Conservation (phyloP, 2,888 invertebrate genomes). For the Tridacna gigas region DNA sequence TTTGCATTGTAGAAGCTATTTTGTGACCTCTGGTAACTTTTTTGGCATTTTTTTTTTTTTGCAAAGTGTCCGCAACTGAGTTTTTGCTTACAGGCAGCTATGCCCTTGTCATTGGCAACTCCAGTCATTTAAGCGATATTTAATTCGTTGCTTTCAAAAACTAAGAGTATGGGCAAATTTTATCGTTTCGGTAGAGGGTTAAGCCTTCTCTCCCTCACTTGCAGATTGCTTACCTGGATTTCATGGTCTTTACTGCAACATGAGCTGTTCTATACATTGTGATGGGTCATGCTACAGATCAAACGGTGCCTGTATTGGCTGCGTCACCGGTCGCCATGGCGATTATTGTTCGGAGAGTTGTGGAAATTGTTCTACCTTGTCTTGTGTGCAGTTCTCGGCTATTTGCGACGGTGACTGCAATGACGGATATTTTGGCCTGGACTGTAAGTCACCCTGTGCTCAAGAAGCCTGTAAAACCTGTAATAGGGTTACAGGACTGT, state of each 20-base stretch:
- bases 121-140: no score
- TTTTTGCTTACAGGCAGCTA: no score
- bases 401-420: slow-evolving; percentile 42
- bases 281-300: slow-evolving; percentile 35
- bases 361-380: slow-evolving; percentile 15
- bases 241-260: slow-evolving; percentile 13
- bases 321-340: slow-evolving; percentile 39
- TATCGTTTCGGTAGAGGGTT: no score
- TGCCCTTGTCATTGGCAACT: no score
- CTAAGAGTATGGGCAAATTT: no score
- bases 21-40: no score
- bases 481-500: slow-evolving; percentile 31
- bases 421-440: slow-evolving; percentile 33
- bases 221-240: slow-evolving; percentile 24
- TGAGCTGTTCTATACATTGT: neutral
- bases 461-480: slow-evolving; percentile 43
- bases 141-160: no score
- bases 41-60: no score
- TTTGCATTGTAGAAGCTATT: no score
- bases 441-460: slow-evolving; percentile 37
- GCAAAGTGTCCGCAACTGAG: no score
- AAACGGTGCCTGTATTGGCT: slow-evolving; percentile 36
- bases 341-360: slow-evolving; percentile 33
- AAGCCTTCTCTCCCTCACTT: neutral
- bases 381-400: slow-evolving; percentile 42